These are phyloP conservation scores for Netelia virgata DNA, from an alignment of 2,888 invertebrate species.

Conservation along the genomic window DNA sequence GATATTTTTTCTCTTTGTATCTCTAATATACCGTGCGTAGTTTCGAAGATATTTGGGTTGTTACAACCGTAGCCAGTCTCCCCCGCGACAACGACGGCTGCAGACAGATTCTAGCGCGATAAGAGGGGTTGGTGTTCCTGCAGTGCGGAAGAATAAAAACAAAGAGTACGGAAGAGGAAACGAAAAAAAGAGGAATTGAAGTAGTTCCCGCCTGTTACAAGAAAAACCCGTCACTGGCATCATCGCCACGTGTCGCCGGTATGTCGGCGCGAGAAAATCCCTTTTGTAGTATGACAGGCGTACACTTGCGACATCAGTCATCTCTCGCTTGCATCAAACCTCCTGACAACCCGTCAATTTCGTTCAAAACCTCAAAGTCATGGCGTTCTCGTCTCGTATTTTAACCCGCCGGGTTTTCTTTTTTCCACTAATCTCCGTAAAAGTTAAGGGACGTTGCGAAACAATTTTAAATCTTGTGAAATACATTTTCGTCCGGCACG, in stretches of 20 bases:
- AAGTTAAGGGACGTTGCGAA: too few relatives aligned
- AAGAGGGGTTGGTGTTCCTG: not conserved
- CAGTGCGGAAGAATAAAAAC: constrained; percentile 12
- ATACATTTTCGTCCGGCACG: too few relatives aligned
- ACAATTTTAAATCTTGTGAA: too few relatives aligned
- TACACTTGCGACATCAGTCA: constrained; percentile 44
- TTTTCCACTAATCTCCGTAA: not conserved
- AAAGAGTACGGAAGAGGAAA: not conserved
- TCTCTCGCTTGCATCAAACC: constrained; percentile 20
- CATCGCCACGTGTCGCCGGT: constrained; percentile 23
- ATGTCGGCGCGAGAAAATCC: constrained; percentile 40
- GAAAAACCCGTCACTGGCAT: constrained; percentile 42
- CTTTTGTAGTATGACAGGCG: constrained; percentile 34
- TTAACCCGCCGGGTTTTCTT: not conserved
- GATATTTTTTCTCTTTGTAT: too few relatives aligned
- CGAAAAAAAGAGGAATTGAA: not conserved
- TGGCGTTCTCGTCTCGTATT: constrained; percentile 7
- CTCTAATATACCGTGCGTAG: too few relatives aligned
- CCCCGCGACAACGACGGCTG: not conserved
- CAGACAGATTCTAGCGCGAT: not conserved
- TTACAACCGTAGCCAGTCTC: too few relatives aligned
- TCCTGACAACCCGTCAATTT: constrained; percentile 40
- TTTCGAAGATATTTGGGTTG: too few relatives aligned
- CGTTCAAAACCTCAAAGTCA: constrained; percentile 21
- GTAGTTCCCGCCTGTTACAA: constrained; percentile 34